These are phyloP conservation scores for Peromyscus nudipes DNA, from an alignment of 2,797 vertebrate species.

Conservation along the genomic window DNA sequence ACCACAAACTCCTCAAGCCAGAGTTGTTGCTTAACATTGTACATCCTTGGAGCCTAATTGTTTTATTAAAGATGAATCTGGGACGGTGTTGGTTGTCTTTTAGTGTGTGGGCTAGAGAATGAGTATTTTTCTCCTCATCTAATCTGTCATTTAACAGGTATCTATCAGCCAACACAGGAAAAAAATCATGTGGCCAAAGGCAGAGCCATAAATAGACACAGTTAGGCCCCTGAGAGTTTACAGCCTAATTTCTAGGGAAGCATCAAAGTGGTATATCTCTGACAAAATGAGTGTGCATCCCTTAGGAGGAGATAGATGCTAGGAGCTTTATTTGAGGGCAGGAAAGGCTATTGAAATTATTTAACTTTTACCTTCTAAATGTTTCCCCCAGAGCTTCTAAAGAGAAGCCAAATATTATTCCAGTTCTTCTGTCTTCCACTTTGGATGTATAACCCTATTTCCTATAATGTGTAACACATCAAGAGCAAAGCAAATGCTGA, in stretches of 20 bases:
- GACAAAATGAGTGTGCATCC: neutral
- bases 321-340: slow-evolving; percentile 48
- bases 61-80: neutral
- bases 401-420: slow-evolving; percentile 46
- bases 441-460: slow-evolving; percentile 17
- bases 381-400: slow-evolving; percentile 22
- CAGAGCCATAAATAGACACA: slow-evolving; percentile 46
- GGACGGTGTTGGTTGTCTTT: neutral
- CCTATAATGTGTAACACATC: neutral
- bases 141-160: neutral
- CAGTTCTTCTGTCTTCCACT: slow-evolving; percentile 13
- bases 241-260: slow-evolving; percentile 65
- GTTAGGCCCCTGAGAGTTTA: neutral
- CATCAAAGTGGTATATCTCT: neutral
- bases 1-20: neutral
- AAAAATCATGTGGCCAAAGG: slow-evolving; percentile 17
- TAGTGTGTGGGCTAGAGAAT: neutral
- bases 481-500: neutral
- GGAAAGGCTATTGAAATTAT: slow-evolving; percentile 45
- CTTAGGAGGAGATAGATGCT: neutral
- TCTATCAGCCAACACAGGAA: neutral
- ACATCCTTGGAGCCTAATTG: neutral
- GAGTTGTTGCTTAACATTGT: neutral
- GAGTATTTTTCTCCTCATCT: neutral
- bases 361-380: slow-evolving; percentile 47